Conservation (phyloP, 2,113 vertebrate genomes). For the Grantiella picta region DNA sequence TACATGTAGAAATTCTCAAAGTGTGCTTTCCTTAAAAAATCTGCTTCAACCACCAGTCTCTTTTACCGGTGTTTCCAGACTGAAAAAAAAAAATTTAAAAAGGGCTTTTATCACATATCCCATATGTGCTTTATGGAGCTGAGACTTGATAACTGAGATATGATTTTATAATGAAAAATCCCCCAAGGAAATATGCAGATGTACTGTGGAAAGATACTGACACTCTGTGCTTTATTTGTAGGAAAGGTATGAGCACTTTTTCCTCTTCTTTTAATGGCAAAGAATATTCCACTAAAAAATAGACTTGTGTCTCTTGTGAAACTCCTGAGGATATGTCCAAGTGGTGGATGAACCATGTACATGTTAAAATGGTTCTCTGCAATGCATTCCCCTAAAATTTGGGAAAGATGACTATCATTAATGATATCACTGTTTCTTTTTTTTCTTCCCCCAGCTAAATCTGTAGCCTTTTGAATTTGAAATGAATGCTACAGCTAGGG, state of each 20-base stretch:
- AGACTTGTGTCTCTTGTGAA: not conserved
- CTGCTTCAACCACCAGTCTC: not conserved
- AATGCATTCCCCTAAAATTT: not conserved
- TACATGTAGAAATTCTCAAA: not conserved
- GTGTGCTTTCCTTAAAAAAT: not conserved
- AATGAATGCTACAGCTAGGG: not conserved
- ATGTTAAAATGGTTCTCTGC: not conserved
- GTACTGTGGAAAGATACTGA: constrained; percentile 1
- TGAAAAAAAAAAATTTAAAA: not conserved
- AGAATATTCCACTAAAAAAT: not conserved
- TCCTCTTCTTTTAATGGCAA: not conserved
- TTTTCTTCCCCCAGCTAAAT: not conserved
- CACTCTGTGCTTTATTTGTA: not conserved
- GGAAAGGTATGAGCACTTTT: not conserved
- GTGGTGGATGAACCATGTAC: not conserved
- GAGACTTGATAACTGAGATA: constrained; percentile 30
- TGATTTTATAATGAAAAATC: constrained; percentile 31
- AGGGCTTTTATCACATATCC: not conserved
- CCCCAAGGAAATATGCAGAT: not conserved
- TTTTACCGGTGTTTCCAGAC: not conserved
- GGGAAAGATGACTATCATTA: not conserved
- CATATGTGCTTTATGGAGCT: constrained; percentile 1
- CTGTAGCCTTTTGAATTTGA: not conserved
- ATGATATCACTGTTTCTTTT: not conserved
- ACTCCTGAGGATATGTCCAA: not conserved